Evolutionary conservation across 1,140 invertebrate genomes (phyloP).

Genomic region (Fopius arisanus): DNA sequence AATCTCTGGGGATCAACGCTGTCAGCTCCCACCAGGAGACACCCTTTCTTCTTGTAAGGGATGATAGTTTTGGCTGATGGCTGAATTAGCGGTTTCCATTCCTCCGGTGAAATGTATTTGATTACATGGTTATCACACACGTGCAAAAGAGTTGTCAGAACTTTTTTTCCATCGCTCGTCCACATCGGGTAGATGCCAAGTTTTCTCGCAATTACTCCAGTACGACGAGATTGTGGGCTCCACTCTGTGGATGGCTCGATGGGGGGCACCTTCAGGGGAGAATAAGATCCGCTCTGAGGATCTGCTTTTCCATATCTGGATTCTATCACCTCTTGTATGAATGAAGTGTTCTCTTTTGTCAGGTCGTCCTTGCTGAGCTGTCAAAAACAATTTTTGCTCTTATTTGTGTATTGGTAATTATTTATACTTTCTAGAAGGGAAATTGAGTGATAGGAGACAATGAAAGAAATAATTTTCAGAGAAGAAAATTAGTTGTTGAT

Average conservation of each 20-base stretch:
- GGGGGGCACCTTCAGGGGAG: conserved; percentile 67
- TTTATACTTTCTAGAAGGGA: too few relatives aligned
- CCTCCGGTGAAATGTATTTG: conserved; percentile 86
- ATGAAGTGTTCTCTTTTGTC: conserved; percentile 81
- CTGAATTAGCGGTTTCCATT: conserved; percentile 71
- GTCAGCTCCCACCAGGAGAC: conserved; percentile 89
- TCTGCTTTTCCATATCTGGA: conserved; percentile 69
- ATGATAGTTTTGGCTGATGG: conserved; percentile 45
- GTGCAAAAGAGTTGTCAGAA: conserved; percentile 85
- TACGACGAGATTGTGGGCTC: conserved; percentile 71
- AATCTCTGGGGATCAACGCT: conserved; percentile 84
- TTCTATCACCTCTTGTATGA: conserved; percentile 80
- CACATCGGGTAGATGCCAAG: conserved; percentile 94
- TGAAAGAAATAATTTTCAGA: too few relatives aligned
- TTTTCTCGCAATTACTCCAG: conserved; percentile 91
- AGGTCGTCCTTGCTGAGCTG: conserved; percentile 75
- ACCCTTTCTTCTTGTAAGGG: conserved; percentile 70
- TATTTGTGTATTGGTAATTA: too few relatives aligned
- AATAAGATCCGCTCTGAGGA: conserved; percentile 50
- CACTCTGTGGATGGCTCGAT: conserved; percentile 70
- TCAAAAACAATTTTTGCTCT: conserved; percentile 29
- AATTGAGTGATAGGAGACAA: too few relatives aligned
- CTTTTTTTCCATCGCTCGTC: conserved; percentile 83
- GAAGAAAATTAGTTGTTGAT: too few relatives aligned
- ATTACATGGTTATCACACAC: conserved; percentile 97